phyloP scores from a whole-genome alignment of 2,797 vertebrate genomes.

The Mormyrus hasselquistii region DNA sequence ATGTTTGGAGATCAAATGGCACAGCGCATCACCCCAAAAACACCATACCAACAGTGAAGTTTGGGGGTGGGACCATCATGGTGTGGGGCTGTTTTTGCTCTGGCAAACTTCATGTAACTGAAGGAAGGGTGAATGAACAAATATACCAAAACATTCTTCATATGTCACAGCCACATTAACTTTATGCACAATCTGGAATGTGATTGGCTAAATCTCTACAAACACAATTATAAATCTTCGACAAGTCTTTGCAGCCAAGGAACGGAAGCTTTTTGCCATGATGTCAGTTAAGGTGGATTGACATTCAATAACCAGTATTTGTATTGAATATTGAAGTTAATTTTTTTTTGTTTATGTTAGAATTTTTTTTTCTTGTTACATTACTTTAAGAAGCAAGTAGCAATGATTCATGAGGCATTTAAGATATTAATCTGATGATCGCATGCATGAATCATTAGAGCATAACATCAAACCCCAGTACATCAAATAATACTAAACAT shows the following conservation, averaged over 20 bases:
- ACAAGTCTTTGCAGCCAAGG: neutral
- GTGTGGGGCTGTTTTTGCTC: too few species aligned
- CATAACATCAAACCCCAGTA: conserved; percentile 12
- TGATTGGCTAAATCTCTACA: neutral
- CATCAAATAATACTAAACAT: neutral
- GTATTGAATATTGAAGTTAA: neutral
- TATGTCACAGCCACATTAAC: neutral
- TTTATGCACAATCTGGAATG: neutral
- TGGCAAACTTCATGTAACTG: too few species aligned
- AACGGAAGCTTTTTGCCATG: neutral
- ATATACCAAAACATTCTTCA: too few species aligned
- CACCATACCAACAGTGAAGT: too few species aligned
- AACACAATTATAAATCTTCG: neutral
- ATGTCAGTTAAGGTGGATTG: neutral
- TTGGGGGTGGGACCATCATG: too few species aligned
- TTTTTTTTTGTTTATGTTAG: neutral
- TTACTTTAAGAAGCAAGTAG: neutral
- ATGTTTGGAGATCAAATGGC: too few species aligned
- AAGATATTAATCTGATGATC: neutral
- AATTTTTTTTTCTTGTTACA: neutral
- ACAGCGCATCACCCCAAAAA: too few species aligned
- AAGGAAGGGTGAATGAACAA: too few species aligned
- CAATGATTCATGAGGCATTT: neutral
- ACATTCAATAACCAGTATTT: neutral
- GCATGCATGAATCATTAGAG: neutral